Evolutionary conservation across 2,888 invertebrate genomes (phyloP), one percentile per base, ranked within the genome.

Genomic region (Orchesellides sinensis): DNA sequence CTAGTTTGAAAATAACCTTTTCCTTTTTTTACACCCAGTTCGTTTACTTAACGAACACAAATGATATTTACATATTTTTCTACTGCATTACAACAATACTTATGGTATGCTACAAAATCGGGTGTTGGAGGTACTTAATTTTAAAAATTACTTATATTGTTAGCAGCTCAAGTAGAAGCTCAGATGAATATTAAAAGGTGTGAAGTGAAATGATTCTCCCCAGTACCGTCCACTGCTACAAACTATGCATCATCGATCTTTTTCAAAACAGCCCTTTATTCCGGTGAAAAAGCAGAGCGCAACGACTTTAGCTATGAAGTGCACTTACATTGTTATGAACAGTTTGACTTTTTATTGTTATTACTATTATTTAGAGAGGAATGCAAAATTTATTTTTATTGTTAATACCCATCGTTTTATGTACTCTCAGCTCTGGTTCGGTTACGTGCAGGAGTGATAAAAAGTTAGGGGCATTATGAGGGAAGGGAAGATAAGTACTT

Each of bases 271-370:
- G n/a, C 40, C 40, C 40, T n/a, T 40, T 32, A 6, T 40, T 40
- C 40, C 40, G 10, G 40, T 40, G n/a, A 40, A 40, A 40, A 40
- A 40, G 40, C 14, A 40, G 32, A 32, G 32, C 32, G 40, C n/a
- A 40, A 2, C 10, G 2, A 40, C 32, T 14, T 10, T 40, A 40
- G 40, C 40, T 8, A 14, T 40, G n/a, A n/a, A n/a, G n/a, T 54
- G 8, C 25, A 23, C 32, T 23, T 59, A 29, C 4, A 56, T 25
- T 56, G 32, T 59, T 59, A 32, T 29, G 59, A 27, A 29, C 59
- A 59, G 29, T 59, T 59, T 59, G 29, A 59, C 59, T n/a, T n/a
- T 59, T 59, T 59, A 59, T 59, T 59, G 29, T 59, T 59, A 59
- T 59, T 59, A 59, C 59, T 25, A 59, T 59, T 27, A 59, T 59